Conservation (phyloP, 2,113 vertebrate species). For the Guaruba guarouba region DNA sequence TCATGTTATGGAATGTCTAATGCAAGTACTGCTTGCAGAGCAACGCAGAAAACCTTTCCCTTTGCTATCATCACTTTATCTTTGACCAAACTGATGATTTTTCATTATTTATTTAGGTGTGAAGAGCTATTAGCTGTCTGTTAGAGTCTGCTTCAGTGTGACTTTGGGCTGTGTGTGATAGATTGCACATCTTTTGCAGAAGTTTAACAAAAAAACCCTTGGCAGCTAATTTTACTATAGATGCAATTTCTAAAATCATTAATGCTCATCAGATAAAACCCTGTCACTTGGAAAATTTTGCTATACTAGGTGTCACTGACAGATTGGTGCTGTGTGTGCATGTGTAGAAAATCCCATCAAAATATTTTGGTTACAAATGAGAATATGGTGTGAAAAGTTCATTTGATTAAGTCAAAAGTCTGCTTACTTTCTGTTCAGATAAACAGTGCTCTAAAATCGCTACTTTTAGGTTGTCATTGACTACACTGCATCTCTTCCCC, state of each 20-base stretch:
- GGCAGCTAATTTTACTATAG: background rate
- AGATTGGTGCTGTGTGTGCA: background rate
- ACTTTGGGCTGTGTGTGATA: background rate
- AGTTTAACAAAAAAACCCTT: background rate
- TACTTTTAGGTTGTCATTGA: accelerated
- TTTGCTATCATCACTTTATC: background rate
- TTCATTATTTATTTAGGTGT: background rate
- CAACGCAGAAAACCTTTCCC: background rate
- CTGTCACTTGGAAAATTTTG: background rate
- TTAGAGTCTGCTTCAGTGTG: background rate
- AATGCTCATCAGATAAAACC: background rate
- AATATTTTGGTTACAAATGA: background rate
- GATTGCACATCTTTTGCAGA: background rate
- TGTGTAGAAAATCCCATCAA: background rate
- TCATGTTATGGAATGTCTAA: background rate
- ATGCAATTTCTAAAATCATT: background rate
- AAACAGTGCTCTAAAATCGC: background rate
- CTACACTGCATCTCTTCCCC: background rate
- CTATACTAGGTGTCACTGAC: background rate
- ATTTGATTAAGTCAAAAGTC: background rate
- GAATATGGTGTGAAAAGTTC: background rate
- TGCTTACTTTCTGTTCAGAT: background rate
- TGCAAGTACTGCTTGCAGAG: background rate
- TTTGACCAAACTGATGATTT: background rate
- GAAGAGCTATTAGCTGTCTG: background rate